Evolutionary conservation across 2,113 vertebrate genomes (phyloP).

Genomic region (Fulica atra): DNA sequence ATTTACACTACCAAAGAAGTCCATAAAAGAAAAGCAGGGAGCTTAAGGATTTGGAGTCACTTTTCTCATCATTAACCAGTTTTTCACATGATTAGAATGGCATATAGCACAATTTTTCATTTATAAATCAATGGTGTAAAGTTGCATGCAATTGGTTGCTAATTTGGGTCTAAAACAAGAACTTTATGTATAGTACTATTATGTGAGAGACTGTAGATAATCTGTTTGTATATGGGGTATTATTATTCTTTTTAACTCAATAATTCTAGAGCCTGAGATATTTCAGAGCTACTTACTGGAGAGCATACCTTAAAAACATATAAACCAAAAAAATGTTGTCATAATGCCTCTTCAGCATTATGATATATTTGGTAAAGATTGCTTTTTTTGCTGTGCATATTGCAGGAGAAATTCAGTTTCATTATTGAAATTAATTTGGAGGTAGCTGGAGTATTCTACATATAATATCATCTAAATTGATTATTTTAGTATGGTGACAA

Average conservation of each 20-base stretch:
- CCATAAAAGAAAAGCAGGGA: neutral
- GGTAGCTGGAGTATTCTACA: neutral
- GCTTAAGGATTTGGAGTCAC: neutral
- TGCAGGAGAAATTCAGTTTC: neutral
- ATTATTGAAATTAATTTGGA: neutral
- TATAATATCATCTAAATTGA: no score
- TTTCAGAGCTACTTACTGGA: neutral
- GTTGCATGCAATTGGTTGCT: neutral
- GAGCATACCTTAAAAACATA: neutral
- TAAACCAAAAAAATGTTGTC: neutral
- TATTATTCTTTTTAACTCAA: neutral
- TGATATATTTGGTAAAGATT: neutral
- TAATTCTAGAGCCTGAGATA: neutral
- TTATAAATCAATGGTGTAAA: neutral
- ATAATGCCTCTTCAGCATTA: fast-evolving
- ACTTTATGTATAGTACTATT: neutral
- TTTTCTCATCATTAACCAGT: neutral
- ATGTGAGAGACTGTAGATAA: neutral
- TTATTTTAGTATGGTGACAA: neutral
- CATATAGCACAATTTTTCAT: neutral
- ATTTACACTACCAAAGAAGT: neutral
- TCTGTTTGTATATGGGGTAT: neutral
- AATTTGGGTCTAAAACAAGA: neutral
- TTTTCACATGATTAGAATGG: neutral
- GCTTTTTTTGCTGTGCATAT: fast-evolving